Conservation (phyloP, 1,140 invertebrate genomes). For the Pygmarrhopalites habei region DNA sequence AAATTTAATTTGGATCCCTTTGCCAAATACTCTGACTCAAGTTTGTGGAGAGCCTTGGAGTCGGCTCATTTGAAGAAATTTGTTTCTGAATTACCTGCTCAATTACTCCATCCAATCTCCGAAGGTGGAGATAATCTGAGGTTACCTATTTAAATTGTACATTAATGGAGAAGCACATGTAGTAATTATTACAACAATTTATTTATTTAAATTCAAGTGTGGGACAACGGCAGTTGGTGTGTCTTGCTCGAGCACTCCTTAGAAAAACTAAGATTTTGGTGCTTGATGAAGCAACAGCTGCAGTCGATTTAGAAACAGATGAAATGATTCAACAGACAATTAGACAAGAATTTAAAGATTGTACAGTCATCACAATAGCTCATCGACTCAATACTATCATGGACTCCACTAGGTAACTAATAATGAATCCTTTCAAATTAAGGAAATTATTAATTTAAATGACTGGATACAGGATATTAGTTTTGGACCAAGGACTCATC, state of each 20-base stretch:
- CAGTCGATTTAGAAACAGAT: slow-evolving; percentile 49
- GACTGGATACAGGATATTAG: too few species aligned
- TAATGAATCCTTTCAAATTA: too few species aligned
- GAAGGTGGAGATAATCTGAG: slow-evolving; percentile 51
- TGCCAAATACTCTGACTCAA: slow-evolving; percentile 44
- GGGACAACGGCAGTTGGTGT: slow-evolving; percentile 80
- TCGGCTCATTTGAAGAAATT: slow-evolving; percentile 48
- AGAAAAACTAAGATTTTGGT: slow-evolving; percentile 84
- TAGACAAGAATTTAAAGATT: slow-evolving; percentile 74
- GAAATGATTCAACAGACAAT: slow-evolving; percentile 72
- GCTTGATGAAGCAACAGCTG: slow-evolving; percentile 67
- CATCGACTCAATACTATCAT: slow-evolving; percentile 91
- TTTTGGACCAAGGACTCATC: too few species aligned
- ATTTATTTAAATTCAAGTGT: slow-evolving; percentile 49
- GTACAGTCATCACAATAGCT: slow-evolving; percentile 90
- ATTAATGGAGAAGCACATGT: too few species aligned
- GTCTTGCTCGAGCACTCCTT: slow-evolving; percentile 78
- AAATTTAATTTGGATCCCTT: slow-evolving; percentile 49
- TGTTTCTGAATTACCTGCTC: slow-evolving; percentile 42
- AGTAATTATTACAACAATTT: too few species aligned
- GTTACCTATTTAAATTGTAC: too few species aligned
- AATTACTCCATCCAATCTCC: slow-evolving; percentile 45
- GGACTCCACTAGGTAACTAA: slow-evolving; percentile 80
- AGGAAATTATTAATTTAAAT: too few species aligned
- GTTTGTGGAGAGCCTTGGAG: slow-evolving; percentile 48